phyloP scores from a whole-genome alignment of 2,797 vertebrate species.

The Okamejei kenojei region DNA sequence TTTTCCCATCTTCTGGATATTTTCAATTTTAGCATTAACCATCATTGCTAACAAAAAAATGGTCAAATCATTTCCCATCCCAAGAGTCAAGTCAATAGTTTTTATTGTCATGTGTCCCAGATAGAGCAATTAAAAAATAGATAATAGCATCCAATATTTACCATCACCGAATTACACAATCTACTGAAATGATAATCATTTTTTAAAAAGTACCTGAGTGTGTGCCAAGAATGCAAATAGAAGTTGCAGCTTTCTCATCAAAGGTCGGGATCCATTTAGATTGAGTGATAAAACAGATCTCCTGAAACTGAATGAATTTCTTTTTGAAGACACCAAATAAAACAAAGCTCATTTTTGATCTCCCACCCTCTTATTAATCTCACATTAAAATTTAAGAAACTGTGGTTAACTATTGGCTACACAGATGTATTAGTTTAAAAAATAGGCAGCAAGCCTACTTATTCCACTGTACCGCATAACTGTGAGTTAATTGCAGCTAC shows the following conservation, averaged over 20 bases:
- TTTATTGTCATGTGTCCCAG: too few species aligned
- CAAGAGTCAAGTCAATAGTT: too few species aligned
- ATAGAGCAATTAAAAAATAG: too few species aligned
- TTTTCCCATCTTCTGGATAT: not conserved
- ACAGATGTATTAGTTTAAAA: not conserved
- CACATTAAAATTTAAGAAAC: not conserved
- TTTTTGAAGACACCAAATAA: not conserved
- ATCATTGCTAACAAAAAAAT: not conserved
- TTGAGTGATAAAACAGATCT: conserved; percentile 84
- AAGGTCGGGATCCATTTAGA: conserved; percentile 75
- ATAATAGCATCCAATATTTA: not conserved
- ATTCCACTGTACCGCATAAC: not conserved
- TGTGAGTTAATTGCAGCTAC: not conserved
- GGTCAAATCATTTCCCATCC: not conserved
- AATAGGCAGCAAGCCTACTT: not conserved
- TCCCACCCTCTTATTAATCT: too few species aligned
- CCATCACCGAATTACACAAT: not conserved
- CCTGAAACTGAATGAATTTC: conserved; percentile 73
- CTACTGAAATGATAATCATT: not conserved
- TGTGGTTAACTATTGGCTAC: not conserved
- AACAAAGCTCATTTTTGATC: not conserved
- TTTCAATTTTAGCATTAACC: not conserved
- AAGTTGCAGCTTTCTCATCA: conserved; percentile 94
- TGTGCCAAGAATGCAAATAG: conserved; percentile 95
- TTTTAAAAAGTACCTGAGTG: conserved; percentile 73